phyloP scores from a whole-genome alignment of 1,140 invertebrate genomes.

The Carcinoscorpius rotundicauda region DNA sequence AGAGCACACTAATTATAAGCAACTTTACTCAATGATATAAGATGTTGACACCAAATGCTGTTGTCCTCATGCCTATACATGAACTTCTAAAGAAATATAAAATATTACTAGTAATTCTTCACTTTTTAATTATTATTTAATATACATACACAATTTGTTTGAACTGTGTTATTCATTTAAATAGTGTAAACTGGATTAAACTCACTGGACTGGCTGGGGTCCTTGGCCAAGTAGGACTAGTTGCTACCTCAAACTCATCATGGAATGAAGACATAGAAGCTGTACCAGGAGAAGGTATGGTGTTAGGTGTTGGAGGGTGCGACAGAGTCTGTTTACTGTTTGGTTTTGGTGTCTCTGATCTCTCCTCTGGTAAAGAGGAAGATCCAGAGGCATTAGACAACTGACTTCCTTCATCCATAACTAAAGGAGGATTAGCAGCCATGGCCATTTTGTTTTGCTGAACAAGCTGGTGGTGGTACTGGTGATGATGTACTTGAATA shows the following conservation, averaged over 20 bases:
- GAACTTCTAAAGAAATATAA: no score
- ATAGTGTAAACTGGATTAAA: conserved; percentile 19
- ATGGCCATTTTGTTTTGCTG: conserved; percentile 15
- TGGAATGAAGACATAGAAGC: conserved; percentile 60
- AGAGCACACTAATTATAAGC: no score
- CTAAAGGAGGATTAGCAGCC: conserved; percentile 16
- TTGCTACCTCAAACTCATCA: conserved; percentile 79
- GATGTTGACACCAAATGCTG: no score
- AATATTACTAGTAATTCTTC: no score
- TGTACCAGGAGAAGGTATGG: conserved; percentile 63
- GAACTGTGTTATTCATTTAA: conserved; percentile 27
- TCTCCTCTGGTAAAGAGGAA: conserved; percentile 24
- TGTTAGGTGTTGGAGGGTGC: conserved; percentile 55
- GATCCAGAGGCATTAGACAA: conserved; percentile 24
- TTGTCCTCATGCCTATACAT: no score
- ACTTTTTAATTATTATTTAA: no score
- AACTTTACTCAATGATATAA: no score
- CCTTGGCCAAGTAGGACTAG: conserved; percentile 56
- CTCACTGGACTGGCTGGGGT: conserved; percentile 81
- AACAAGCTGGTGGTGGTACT: conserved; percentile 27
- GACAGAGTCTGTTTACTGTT: conserved; percentile 16
- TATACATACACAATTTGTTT: not conserved
- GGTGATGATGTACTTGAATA: conserved; percentile 1
- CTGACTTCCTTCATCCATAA: conserved; percentile 26
- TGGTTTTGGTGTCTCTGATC: conserved; percentile 16